Conservation (phyloP, 2,797 vertebrate genomes). For the Perdix hodgsoniae region DNA sequence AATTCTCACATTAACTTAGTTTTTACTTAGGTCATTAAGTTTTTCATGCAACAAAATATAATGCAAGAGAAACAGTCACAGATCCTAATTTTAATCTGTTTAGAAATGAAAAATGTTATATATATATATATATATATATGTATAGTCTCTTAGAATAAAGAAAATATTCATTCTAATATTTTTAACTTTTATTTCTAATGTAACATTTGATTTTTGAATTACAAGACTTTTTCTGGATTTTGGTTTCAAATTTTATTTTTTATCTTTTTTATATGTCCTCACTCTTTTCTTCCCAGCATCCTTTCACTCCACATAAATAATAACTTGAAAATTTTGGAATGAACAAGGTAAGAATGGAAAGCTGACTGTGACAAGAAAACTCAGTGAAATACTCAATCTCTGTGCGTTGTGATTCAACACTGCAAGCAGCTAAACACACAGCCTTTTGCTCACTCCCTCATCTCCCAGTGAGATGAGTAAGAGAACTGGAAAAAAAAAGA, state of each 20-base stretch:
- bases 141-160: not conserved
- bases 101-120: not conserved
- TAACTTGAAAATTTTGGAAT: not conserved
- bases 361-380: not conserved
- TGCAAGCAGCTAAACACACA: too few species aligned
- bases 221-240: not conserved
- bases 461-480: not conserved
- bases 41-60: not conserved
- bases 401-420: not conserved
- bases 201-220: not conserved
- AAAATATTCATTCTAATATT: not conserved
- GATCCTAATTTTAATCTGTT: not conserved
- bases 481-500: not conserved
- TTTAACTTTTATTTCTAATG: not conserved
- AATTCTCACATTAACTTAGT: not conserved
- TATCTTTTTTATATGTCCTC: not conserved
- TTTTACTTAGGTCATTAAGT: not conserved
- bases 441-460: too few species aligned
- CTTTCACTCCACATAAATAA: not conserved
- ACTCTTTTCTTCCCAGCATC: not conserved
- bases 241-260: not conserved
- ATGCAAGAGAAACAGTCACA: not conserved
- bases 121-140: not conserved
- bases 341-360: not conserved
- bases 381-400: not conserved